Base-by-base conservation (phyloP, 2,888 invertebrate genomes). In the Tenthredo livida region DNA sequence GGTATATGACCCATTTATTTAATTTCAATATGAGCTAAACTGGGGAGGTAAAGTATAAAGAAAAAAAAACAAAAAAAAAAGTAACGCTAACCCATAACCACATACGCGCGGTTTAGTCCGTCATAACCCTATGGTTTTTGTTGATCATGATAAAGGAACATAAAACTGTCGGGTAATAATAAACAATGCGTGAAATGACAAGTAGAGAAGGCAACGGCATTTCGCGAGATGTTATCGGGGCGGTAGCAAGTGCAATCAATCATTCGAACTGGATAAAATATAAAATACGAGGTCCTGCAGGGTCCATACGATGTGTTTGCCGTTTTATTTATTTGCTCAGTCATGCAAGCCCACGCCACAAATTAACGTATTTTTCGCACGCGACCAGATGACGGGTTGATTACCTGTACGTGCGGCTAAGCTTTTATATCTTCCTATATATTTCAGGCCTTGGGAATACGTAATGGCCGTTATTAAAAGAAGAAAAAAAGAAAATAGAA, bases 171-270 rank as follows among this genome's bases (percentile, higher is more conserved):
- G 90, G 91, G 90, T 90, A 92, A 92, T 92, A 92, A 92, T 92
- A 92, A 92, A 92, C 92, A 92, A 92, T 92, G 92, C 92, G 92
- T 91, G 90, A 92, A 92, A 92, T 92, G 92, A 92, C 92, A 91
- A 92, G 91, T 91, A 91, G 89, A 78, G 87, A 84, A 80, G 86
- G 87, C 88, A 88, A 88, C 90, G 90, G 89, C 90, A 90, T 92
- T 92, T 92, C 89, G 91, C 92, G 90, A 90, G 92, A 92, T 92
- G 85, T 85, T 92, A 92, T 92, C 92, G 82, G 58, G 84, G 86
- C 84, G 88, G 88, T 87, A 88, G 89, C 89, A 87, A 88, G 90
- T 88, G 91, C 91, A 90, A 92, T 92, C 92, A 91, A 92, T 92
- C 92, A 92, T 92, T 91, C 89, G 90, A 88, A 88, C 90, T 90